Conservation (phyloP, 2,113 vertebrate genomes). For the Notarius lentiginosus region DNA sequence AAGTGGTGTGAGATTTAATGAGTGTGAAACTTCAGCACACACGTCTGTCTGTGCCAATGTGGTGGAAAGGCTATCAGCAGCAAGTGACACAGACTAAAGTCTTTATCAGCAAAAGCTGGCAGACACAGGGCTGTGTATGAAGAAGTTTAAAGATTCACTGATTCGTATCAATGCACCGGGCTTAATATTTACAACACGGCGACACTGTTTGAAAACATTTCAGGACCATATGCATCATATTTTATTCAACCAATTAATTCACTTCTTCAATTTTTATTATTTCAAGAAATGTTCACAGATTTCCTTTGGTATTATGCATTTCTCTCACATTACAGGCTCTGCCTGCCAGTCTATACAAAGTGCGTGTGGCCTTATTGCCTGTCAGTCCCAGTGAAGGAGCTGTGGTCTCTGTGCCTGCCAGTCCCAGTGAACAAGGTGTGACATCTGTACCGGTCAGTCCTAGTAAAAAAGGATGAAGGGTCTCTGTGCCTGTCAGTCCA, state of each 20-base stretch:
- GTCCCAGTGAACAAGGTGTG: background rate
- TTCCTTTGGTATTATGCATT: background rate
- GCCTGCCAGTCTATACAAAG: background rate
- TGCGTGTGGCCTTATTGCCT: no score
- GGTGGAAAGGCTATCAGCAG: constrained; percentile 9
- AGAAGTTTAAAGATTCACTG: background rate
- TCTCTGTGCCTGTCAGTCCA: background rate
- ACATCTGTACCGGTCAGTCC: background rate
- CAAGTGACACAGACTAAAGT: constrained; percentile 30
- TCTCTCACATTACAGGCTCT: background rate
- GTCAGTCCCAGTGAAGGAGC: background rate
- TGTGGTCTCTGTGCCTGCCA: background rate
- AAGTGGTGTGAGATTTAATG: constrained; percentile 39
- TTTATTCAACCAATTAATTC: background rate
- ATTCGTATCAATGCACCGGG: background rate
- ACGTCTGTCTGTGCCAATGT: constrained; percentile 22
- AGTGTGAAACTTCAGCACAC: constrained; percentile 40
- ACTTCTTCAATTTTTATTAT: background rate
- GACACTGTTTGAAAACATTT: background rate
- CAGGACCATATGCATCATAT: background rate
- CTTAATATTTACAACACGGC: background rate
- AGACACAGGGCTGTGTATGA: background rate
- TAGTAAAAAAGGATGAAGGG: background rate
- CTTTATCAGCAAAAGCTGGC: constrained; percentile 7
- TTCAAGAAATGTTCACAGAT: background rate